Percentiles rank a stretch among this genome's conserved stretches.
These are phyloP conservation scores for Eupeodes luniger DNA, from an alignment of 2,888 invertebrate genomes.

Conservation along the genomic window DNA sequence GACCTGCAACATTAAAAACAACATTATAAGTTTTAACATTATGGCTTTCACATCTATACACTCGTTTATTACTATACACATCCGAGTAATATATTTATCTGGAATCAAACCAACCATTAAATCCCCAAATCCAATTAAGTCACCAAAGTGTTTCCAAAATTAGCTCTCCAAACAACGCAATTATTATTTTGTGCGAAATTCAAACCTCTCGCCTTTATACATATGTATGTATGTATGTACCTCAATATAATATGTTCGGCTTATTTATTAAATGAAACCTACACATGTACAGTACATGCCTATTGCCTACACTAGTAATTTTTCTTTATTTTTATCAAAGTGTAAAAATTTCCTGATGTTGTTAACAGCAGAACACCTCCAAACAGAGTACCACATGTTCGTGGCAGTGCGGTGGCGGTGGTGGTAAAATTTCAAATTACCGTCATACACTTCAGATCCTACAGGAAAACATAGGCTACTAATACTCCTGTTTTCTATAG, in stretches of 20 bases:
- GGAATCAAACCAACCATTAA: constrained; percentile 8
- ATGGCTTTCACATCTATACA: neutral
- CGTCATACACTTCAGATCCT: neutral
- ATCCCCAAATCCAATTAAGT: constrained; percentile 41
- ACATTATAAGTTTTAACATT: neutral
- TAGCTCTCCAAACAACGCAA: constrained; percentile 10
- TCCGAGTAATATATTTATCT: neutral
- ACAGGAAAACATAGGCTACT: neutral
- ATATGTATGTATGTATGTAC: no score
- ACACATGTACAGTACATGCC: neutral
- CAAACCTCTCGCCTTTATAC: neutral
- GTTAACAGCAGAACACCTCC: neutral
- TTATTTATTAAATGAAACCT: neutral
- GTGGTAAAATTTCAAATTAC: neutral
- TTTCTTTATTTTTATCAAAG: constrained; percentile 1
- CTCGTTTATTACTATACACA: neutral
- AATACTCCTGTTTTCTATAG: neutral
- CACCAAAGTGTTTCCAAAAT: constrained; percentile 40
- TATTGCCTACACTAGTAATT: neutral
- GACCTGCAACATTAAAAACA: neutral
- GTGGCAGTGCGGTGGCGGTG: neutral
- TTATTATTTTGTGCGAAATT: constrained; percentile 7
- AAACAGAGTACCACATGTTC: constrained; percentile 23
- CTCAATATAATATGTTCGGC: no score
- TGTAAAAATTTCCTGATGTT: constrained; percentile 5